phyloP scores from a whole-genome alignment of 1,140 invertebrate genomes.

The Neocloeon triangulifer region DNA sequence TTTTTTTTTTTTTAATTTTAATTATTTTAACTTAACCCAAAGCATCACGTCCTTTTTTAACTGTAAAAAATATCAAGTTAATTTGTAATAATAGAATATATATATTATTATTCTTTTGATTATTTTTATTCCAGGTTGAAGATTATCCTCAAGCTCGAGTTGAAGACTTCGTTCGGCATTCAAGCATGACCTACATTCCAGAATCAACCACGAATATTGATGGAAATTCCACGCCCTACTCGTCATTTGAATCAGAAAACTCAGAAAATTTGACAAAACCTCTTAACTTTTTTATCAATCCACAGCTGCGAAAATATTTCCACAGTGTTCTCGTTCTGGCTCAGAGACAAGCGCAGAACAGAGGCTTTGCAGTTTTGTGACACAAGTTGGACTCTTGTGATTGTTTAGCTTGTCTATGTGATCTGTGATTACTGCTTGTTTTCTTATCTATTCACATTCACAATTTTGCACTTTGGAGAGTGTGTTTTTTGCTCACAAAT shows the following conservation, averaged over 20 bases:
- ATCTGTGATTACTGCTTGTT: no score
- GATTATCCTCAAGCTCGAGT: conserved; percentile 9
- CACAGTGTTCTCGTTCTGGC: conserved; percentile 8
- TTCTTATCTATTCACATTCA: no score
- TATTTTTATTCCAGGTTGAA: conserved; percentile 8
- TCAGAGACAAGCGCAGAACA: conserved; percentile 8
- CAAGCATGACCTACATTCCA: no score
- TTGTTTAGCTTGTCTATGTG: no score
- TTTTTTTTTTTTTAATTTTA: not conserved
- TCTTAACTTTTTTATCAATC: conserved; percentile 10
- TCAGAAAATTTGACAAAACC: conserved; percentile 3
- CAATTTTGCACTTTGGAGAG: no score
- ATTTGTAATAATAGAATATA: not conserved
- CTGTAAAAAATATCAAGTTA: no score
- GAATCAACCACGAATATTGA: not conserved
- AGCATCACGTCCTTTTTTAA: no score
- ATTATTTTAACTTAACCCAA: no score
- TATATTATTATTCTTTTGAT: not conserved
- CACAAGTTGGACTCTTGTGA: no score
- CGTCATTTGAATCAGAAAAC: conserved; percentile 3
- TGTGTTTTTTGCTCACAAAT: no score
- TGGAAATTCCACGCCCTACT: conserved; percentile 3
- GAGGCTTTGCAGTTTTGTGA: conserved; percentile 9
- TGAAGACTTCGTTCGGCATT: conserved; percentile 11
- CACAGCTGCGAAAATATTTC: conserved; percentile 10